A percentile compares a stretch with the other conserved stretches of the same genome.
These are phyloP conservation scores for Apodemia mormo DNA, from an alignment of 2,888 invertebrate genomes.

Conservation along the genomic window DNA sequence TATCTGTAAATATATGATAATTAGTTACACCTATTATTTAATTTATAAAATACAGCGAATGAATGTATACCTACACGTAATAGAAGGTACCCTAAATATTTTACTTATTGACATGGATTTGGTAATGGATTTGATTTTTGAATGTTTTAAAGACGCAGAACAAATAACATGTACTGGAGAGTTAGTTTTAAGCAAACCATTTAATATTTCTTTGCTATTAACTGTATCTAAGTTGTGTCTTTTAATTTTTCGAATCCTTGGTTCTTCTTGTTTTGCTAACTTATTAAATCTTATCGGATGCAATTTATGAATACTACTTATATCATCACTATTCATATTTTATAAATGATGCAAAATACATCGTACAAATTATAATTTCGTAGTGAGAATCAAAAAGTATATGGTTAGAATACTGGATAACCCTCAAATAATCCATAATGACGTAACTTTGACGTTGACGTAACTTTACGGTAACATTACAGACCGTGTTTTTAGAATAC, in stretches of 20 bases:
- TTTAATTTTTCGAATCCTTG: not conserved
- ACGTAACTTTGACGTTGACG: conserved; percentile 3
- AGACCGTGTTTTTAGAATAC: no score
- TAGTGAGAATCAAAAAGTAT: no score
- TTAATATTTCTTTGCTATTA: not conserved
- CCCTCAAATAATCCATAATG: not conserved
- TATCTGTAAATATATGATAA: not conserved
- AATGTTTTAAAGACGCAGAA: not conserved
- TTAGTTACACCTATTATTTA: no score
- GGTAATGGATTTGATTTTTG: not conserved
- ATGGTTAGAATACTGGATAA: no score
- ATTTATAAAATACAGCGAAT: no score
- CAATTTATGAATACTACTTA: conserved; percentile 20
- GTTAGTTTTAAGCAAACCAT: not conserved
- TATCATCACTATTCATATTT: conserved; percentile 18
- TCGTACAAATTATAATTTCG: conserved; percentile 13
- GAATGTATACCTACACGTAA: no score
- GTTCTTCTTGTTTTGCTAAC: not conserved
- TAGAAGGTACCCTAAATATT: no score
- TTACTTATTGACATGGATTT: not conserved
- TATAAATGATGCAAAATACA: conserved; percentile 17
- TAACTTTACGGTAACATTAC: not conserved
- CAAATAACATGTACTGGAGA: not conserved
- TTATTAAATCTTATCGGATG: conserved; percentile 21
- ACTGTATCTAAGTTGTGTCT: not conserved